These are phyloP conservation scores for Campoletis raptor DNA, from an alignment of 2,888 invertebrate genomes.

Conservation along the genomic window DNA sequence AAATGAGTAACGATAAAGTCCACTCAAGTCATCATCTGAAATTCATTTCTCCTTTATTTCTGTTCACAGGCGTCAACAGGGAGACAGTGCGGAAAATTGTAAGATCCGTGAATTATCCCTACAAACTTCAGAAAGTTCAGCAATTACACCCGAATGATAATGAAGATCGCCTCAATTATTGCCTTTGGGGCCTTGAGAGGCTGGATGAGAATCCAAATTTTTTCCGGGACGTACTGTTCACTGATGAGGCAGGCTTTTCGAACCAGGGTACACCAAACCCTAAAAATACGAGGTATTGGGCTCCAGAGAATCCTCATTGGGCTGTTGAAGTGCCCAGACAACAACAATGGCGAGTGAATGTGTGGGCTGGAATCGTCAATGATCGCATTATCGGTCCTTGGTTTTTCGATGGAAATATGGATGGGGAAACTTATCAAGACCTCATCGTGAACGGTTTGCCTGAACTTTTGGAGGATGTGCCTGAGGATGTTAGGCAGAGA, in stretches of 20 bases:
- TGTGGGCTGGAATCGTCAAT: constrained; percentile 16
- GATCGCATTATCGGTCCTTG: constrained; percentile 31
- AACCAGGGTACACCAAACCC: constrained; percentile 11
- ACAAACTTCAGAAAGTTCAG: constrained; percentile 4
- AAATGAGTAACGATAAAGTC: too few species aligned
- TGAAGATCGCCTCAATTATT: constrained; percentile 36
- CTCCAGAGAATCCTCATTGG: constrained; percentile 25
- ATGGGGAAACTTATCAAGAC: not conserved
- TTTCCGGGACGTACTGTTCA: not conserved
- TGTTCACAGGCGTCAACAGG: not conserved
- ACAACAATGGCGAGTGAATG: constrained; percentile 36
- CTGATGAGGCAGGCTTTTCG: constrained; percentile 27
- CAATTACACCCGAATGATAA: not conserved
- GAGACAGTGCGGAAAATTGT: constrained; percentile 28
- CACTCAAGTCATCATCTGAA: too few species aligned
- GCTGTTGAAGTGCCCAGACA: constrained; percentile 1
- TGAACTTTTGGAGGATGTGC: constrained; percentile 25
- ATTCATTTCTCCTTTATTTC: not conserved
- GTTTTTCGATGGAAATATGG: constrained; percentile 20
- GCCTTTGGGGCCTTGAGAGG: constrained; percentile 46
- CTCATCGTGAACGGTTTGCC: constrained; percentile 43
- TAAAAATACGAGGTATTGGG: constrained; percentile 29
- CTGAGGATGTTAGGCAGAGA: constrained; percentile 7
- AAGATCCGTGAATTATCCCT: constrained; percentile 20
- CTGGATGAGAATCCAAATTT: constrained; percentile 5